Evolutionary conservation across 2,888 invertebrate species (phyloP), one percentile per base, ranked within the genome.

Genomic region (Epistrophella euchroma): DNA sequence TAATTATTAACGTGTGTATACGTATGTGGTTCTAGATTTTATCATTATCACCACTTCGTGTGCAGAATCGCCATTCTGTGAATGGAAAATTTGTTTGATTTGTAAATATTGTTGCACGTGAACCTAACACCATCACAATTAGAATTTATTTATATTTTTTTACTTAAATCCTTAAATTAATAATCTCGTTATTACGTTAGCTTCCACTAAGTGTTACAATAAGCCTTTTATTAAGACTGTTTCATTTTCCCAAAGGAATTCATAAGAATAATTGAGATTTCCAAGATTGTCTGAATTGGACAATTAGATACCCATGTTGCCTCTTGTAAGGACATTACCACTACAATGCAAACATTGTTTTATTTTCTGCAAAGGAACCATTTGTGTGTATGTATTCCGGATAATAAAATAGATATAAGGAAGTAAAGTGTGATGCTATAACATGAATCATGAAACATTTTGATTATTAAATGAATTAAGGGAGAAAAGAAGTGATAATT

Each of bases 231-330:
- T 37, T 52, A 28, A 25, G 56, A 62, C 50, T 62, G 17, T 55
- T 19, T 58, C 11, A 60, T 47, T 40, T 37, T 28, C 55, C 37
- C 50, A 50, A 68, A 66, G 66, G 47, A 68, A 40, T 58, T 73
- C 17, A 58, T 17, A 72, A 58, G 66, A 22, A 35, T 73, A 79
- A 79, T 79, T 50, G 58, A 73, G 64, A 40, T 47, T 52, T 45
- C 22, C 11, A 47, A 45, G 50, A 71, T 72, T 58, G 72, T n/a
- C 50, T n/a, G 35, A 35, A 9, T 9, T n/a, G 19, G 47, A 62
- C 45, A 70, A 70, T 76, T 70, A 13, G 45, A 50, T 22, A 32
- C 15, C 15, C 19, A 79, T 79, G 79, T 50, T 73, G 58, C 22
- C 40, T 71, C 32, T 52, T 52, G 32, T 25, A 4, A 9, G 52